phyloP scores from a whole-genome alignment of 2,113 vertebrate species.

The Hydropotes inermis region DNA sequence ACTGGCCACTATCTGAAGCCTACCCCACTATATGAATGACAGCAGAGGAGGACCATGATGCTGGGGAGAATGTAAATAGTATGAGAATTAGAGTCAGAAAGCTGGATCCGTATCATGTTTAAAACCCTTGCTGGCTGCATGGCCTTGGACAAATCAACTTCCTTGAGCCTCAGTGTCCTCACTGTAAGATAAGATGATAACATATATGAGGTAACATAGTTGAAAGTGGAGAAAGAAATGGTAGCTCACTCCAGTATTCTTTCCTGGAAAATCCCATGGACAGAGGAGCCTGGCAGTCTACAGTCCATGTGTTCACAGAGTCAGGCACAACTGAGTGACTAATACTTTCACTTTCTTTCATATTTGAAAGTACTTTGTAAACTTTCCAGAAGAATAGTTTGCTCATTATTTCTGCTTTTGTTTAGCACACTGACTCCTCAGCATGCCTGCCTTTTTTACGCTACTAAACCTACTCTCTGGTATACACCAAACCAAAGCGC shows the following conservation, averaged over 20 bases:
- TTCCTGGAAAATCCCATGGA: background rate
- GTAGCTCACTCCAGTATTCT: background rate
- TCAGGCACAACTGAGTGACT: background rate
- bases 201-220: background rate
- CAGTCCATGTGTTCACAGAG: background rate
- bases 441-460: background rate
- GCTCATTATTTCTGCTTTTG: background rate
- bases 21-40: background rate
- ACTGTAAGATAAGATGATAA: background rate
- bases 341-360: background rate
- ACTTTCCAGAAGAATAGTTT: background rate
- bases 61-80: background rate
- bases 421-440: background rate
- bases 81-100: conserved; percentile 31
- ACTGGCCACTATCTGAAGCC: background rate
- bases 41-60: background rate
- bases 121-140: background rate
- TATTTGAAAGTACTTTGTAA: background rate
- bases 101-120: background rate
- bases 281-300: background rate
- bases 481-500: background rate
- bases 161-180: background rate
- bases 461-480: background rate
- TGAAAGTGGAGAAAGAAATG: background rate
- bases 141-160: background rate